phyloP scores from a whole-genome alignment of 2,113 vertebrate species.

The Odontesthes bonariensis region DNA sequence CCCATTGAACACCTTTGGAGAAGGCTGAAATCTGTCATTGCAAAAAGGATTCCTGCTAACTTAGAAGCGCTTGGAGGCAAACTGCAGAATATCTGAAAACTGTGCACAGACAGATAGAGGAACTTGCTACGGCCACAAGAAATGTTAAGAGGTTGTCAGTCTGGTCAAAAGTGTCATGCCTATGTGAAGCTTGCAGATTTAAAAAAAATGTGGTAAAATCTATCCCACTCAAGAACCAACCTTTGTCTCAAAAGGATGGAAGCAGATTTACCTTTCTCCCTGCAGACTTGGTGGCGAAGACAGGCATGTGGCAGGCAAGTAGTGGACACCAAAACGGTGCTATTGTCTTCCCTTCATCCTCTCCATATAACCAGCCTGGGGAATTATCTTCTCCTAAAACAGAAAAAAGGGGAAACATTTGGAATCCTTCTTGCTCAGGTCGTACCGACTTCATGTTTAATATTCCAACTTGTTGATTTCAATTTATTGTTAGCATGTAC shows the following conservation, averaged over 20 bases:
- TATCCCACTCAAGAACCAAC: background rate
- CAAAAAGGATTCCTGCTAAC: background rate
- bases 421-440: background rate
- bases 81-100: background rate
- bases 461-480: background rate
- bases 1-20: background rate
- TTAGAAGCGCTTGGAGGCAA: background rate
- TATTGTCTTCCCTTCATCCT: conserved; percentile 89
- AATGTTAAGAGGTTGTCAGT: no score
- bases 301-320: conserved; percentile 87
- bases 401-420: background rate
- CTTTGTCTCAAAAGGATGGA: background rate
- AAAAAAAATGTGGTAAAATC: background rate
- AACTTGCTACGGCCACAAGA: background rate
- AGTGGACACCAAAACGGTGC: conserved; percentile 90
- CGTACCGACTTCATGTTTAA: background rate
- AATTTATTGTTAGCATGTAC: conserved; percentile 14
- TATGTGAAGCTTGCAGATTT: no score
- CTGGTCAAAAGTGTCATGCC: background rate
- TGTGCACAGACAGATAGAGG: no score
- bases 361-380: conserved; percentile 91
- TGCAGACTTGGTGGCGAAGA: conserved; percentile 87
- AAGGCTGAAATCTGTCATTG: background rate
- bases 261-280: conserved; percentile 78
- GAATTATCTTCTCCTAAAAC: conserved; percentile 92